Evolutionary conservation across 2,113 vertebrate genomes (phyloP), one percentile per base, ranked within the genome.

Genomic region (Ramphastos sulfuratus): DNA sequence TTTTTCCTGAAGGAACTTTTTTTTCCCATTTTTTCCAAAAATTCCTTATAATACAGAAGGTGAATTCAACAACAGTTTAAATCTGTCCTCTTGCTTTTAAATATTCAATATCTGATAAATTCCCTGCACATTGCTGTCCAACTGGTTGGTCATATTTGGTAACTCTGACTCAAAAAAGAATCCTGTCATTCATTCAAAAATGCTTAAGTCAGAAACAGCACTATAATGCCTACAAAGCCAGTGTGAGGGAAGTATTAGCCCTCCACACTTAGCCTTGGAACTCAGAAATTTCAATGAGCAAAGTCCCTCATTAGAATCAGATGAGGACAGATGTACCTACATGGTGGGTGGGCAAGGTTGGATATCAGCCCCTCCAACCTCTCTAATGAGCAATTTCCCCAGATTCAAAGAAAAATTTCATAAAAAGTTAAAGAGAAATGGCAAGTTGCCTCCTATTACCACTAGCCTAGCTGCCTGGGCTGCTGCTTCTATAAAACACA

Each of bases 371-470:
- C 78, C 80, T 93, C 64, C 65, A 94, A 82, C 66, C 48, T 64
- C 77, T 92, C 75, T 93, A 95, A 95, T 73, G 78, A 93, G 93
- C 85, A 95, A 97, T 94, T 95, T 97, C 95, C 96, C 82, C 82
- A 94, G 69, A 94, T 94, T 95, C 79, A 95, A 95, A 94, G 85
- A 83, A 76, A 96, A 85, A 64, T 67, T 93, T 93, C 87, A 94
- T 96, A 85, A 96, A 96, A 97, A 92, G 58, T 94, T 95, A 89
- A 92, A 92, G 81, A 94, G 82, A 86, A 93, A 94, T 82, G 91
- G 92, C 90, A 95, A 91, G 56, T 70, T 92, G 74, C 92, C 85
- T 90, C 63, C 61, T 82, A 79, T 91, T 95, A 87, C 93, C 58
- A 91, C 72, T 61, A 58, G 70, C 24, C 72, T 89, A 86, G 91